A percentile compares a stretch with the other conserved stretches of the same genome.
Conservation (phyloP, 2,888 invertebrate genomes). For the Acleris sparsana region DNA sequence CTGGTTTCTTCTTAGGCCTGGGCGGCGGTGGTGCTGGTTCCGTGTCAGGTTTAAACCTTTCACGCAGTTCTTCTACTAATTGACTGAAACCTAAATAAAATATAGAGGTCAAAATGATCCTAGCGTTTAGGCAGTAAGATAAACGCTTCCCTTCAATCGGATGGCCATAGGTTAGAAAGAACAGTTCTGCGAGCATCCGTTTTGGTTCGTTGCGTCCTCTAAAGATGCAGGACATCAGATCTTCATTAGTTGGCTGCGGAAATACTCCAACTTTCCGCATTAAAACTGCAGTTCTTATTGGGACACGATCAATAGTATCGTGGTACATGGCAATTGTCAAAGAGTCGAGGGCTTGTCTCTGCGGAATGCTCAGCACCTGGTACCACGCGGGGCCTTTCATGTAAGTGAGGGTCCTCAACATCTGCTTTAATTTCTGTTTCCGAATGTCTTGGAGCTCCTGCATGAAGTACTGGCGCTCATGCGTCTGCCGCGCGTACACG, state of each 20-base stretch:
- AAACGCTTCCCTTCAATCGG: slow-evolving; percentile 58
- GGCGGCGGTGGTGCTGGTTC: slow-evolving; percentile 33
- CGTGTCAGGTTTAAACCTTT: slow-evolving; percentile 58
- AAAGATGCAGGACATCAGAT: slow-evolving; percentile 65
- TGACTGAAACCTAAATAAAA: slow-evolving; percentile 65
- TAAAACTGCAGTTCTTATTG: slow-evolving; percentile 52
- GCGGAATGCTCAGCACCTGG: slow-evolving; percentile 68
- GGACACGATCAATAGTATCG: slow-evolving; percentile 68
- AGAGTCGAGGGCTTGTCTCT: slow-evolving; percentile 61
- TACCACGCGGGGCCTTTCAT: slow-evolving; percentile 71
- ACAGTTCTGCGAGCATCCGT: slow-evolving; percentile 69
- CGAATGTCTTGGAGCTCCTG: slow-evolving; percentile 65
- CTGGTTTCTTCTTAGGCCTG: slow-evolving; percentile 52
- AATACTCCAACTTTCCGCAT: slow-evolving; percentile 61
- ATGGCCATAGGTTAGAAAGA: slow-evolving; percentile 57
- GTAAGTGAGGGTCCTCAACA: slow-evolving; percentile 47
- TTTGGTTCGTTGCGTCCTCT: slow-evolving; percentile 64
- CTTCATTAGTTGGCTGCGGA: slow-evolving; percentile 56
- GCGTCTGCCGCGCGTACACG: slow-evolving; percentile 59
- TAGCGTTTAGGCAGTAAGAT: slow-evolving; percentile 63
- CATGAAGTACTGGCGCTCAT: slow-evolving; percentile 65
- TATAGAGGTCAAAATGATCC: slow-evolving; percentile 66
- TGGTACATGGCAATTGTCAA: slow-evolving; percentile 63
- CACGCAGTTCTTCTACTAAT: slow-evolving; percentile 55
- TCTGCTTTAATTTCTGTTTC: slow-evolving; percentile 47